These are phyloP conservation scores for Lasioglossum albipes DNA, from an alignment of 1,140 invertebrate genomes.

Conservation along the genomic window DNA sequence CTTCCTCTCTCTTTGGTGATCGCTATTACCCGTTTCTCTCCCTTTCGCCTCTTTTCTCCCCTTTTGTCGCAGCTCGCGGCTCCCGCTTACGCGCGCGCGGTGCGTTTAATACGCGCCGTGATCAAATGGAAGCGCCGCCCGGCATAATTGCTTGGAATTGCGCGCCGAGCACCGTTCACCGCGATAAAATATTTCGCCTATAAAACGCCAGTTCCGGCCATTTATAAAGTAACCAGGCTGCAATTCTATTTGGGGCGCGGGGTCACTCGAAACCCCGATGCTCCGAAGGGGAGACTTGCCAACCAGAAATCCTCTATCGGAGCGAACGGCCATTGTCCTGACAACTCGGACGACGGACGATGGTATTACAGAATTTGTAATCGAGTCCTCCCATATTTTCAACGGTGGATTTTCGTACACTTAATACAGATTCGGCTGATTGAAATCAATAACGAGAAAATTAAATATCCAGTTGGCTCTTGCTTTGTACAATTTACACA, in stretches of 20 bases:
- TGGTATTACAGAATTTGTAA: background rate
- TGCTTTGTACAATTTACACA: no score
- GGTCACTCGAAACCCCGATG: background rate
- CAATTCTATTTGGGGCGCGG: background rate
- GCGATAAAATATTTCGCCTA: constrained; percentile 37
- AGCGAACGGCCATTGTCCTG: background rate
- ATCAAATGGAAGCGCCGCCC: constrained; percentile 41
- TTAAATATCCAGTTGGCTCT: no score
- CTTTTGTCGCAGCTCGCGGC: constrained; percentile 31
- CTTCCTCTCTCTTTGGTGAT: constrained; percentile 12
- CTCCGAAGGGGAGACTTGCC: background rate
- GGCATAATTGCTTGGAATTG: constrained; percentile 44
- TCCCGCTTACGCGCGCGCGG: constrained; percentile 39
- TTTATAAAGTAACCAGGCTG: background rate
- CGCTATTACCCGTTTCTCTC: constrained; percentile 34
- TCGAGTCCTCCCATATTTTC: no score
- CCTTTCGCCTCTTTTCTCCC: constrained; percentile 28
- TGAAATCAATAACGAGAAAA: no score
- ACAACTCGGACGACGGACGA: background rate
- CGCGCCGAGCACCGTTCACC: background rate
- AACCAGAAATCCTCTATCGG: constrained; percentile 3
- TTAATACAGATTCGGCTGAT: no score
- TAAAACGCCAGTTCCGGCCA: constrained; percentile 9
- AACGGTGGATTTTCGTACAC: no score
- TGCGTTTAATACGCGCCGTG: constrained; percentile 32